phyloP scores from a whole-genome alignment of 2,797 vertebrate genomes.

The Sciaenops ocellatus region DNA sequence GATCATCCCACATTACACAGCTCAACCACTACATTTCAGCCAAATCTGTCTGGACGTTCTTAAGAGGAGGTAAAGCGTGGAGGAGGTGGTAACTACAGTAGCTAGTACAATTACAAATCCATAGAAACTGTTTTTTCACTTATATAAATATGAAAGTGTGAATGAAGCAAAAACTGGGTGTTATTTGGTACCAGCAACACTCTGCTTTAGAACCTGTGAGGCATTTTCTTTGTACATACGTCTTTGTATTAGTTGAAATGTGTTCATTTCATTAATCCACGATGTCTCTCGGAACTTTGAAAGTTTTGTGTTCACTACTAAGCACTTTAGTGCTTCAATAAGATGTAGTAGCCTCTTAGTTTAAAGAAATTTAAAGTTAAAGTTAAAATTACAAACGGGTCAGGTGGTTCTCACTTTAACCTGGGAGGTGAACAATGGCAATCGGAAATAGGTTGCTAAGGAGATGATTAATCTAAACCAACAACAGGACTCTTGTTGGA shows the following conservation, averaged over 20 bases:
- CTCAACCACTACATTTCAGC: background rate
- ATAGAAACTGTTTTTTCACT: conserved; percentile 29
- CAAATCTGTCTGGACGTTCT: conserved; percentile 5
- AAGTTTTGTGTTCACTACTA: conserved; percentile 33
- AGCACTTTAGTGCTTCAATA: background rate
- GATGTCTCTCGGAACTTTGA: conserved; percentile 32
- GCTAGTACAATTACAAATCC: conserved; percentile 22
- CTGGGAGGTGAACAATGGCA: background rate
- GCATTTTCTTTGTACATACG: conserved; percentile 11
- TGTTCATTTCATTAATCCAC: conserved; percentile 21
- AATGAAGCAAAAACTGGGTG: conserved; percentile 34
- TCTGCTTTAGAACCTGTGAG: background rate
- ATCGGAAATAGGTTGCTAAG: background rate
- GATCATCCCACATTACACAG: conserved; percentile 14
- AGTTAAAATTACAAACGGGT: background rate
- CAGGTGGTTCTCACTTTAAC: background rate
- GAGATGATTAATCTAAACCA: background rate
- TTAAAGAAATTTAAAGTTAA: conserved; percentile 1
- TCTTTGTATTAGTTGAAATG: conserved; percentile 13
- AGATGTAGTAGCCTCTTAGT: background rate
- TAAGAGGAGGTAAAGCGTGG: conserved; percentile 25
- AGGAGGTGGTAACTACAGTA: conserved; percentile 29
- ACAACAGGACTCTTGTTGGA: background rate
- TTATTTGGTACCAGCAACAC: conserved; percentile 15
- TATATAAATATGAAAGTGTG: conserved; percentile 44